phyloP scores from a whole-genome alignment of 2,797 vertebrate species.

The Trichosurus vulpecula region DNA sequence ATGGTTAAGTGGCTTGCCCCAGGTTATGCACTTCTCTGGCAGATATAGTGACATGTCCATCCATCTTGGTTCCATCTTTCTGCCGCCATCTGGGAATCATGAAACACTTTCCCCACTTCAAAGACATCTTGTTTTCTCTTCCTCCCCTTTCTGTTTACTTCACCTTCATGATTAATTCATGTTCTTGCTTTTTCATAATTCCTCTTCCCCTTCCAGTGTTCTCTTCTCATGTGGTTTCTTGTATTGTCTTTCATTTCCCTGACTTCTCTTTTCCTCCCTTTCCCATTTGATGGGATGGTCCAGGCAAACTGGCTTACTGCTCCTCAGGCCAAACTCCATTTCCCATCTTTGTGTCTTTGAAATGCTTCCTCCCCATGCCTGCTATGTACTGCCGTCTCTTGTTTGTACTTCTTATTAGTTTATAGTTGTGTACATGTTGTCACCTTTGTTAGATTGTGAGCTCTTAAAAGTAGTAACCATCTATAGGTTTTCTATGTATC shows the following conservation, averaged over 20 bases:
- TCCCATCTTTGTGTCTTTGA: not conserved
- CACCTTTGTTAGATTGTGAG: not conserved
- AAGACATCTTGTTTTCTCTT: not conserved
- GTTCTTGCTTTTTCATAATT: slow-evolving; percentile 6
- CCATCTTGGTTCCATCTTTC: not conserved
- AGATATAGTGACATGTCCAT: slow-evolving; percentile 4
- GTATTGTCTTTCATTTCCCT: not conserved
- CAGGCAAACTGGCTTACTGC: not conserved
- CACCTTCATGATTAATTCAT: not conserved
- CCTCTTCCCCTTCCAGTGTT: not conserved
- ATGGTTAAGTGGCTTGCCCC: slow-evolving; percentile 2
- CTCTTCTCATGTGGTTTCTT: slow-evolving; percentile 9
- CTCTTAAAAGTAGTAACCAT: not conserved
- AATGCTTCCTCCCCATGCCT: not conserved
- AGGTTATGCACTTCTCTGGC: not conserved
- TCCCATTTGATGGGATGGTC: not conserved
- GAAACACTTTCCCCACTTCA: not conserved
- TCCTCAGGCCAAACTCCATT: not conserved
- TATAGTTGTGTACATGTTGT: not conserved
- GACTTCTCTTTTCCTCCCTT: slow-evolving; percentile 13
- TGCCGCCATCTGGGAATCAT: slow-evolving; percentile 1
- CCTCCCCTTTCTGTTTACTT: slow-evolving; percentile 3
- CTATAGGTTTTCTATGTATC: too few species aligned
- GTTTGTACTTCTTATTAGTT: not conserved
- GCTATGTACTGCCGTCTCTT: not conserved